Base-by-base conservation (phyloP, 2,113 vertebrate genomes). In the Meles meles region DNA sequence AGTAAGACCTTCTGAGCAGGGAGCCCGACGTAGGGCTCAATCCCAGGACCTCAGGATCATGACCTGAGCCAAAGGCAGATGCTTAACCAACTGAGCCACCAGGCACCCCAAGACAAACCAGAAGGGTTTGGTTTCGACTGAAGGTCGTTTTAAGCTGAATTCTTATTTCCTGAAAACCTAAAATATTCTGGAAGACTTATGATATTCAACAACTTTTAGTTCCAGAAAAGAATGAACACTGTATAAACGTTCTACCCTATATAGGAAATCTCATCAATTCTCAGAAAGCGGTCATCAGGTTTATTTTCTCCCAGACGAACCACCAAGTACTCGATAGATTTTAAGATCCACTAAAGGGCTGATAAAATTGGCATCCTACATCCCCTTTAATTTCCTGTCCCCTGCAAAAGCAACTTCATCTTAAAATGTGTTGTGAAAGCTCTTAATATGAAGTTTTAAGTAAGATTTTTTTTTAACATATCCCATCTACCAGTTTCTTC, bases 221-320 rank as follows among this genome's bases (percentile, higher is more conserved):
- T 92, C 72, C 61, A 21, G 67, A 79, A 57, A 90, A 57, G 42
- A 77, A 82, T 57, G 6, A 89, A 83, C 6, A 74, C 34, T 57
- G 8, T 69, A 55, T 42, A 85, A 84, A 88, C n/a, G 47, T 94
- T 59, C 42, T 2, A 88, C 49, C 10, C 17, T 84, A 15, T n/a
- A 9, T 25, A 34, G 44, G 81, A 88, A 96, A 96, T 85, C 15
- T 37, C 44, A 82, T 52, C 77, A 93, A 55, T 97, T 97, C 88
- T 96, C 81, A 93, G 85, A 97, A 92, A 94, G 71, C 88, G 71
- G 18, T 65, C 37, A 49, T 44, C 85, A 82, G 31, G 61, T 67
- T 67, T 80, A 34, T 57, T 92, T 93, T 93, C 65, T 52, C 67
- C 72, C 47, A 79, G 61, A 96, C 69, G 72, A 89, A 96, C 13